These are phyloP conservation scores for Pungitius pungitius DNA, from an alignment of 2,113 vertebrate species.

Conservation along the genomic window DNA sequence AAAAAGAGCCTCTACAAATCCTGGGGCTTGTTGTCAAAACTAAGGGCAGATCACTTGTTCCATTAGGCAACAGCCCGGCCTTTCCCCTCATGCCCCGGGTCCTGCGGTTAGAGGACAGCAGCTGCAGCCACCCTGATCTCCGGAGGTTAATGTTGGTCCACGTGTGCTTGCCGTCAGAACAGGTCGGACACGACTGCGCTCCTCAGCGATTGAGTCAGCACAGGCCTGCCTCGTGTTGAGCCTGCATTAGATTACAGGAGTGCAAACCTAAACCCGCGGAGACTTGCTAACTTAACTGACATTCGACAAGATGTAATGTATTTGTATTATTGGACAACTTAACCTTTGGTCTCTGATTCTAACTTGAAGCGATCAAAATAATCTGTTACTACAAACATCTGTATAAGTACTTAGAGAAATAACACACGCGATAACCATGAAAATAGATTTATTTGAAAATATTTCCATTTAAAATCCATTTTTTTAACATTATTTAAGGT, in stretches of 20 bases:
- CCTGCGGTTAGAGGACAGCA: too few species aligned
- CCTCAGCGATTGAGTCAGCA: too few species aligned
- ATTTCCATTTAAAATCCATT: conserved; percentile 36
- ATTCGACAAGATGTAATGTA: not conserved
- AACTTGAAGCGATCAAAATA: not conserved
- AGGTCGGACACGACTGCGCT: not conserved
- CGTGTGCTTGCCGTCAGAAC: not conserved
- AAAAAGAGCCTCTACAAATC: not conserved
- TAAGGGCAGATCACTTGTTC: too few species aligned
- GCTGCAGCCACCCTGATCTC: not conserved
- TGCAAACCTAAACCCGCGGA: not conserved
- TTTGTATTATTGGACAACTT: not conserved
- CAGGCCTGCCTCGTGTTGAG: not conserved
- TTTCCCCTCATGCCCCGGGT: too few species aligned
- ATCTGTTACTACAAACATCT: not conserved
- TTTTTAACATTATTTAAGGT: conserved; percentile 50
- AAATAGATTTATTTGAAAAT: conserved; percentile 69
- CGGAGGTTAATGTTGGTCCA: not conserved
- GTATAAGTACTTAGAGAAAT: too few species aligned
- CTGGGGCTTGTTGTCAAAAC: not conserved
- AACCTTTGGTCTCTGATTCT: not conserved
- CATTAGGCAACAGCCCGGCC: too few species aligned
- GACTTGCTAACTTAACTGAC: not conserved
- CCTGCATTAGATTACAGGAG: not conserved
- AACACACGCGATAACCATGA: too few species aligned